Evolutionary conservation across 2,888 invertebrate species (phyloP).

Genomic region (Archips crataeganus): DNA sequence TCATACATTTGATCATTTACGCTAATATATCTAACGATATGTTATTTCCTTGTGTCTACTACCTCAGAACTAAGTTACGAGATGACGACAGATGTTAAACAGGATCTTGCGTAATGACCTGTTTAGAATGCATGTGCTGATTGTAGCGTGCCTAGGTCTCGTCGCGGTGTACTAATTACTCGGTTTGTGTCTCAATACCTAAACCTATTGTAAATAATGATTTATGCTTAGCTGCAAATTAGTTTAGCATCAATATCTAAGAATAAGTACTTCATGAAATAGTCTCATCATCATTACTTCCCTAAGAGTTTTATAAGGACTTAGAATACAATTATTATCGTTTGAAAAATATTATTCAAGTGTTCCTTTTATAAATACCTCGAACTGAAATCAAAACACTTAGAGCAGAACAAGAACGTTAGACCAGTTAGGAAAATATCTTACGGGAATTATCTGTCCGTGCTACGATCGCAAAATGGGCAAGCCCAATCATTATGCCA

Average conservation of each 20-base stretch:
- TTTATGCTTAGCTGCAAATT: not conserved
- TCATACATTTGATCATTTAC: not conserved
- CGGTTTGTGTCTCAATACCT: constrained; percentile 16
- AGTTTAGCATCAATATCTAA: not conserved
- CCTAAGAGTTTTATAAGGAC: not conserved
- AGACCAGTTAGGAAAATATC: too few relatives aligned
- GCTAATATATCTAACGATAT: not conserved
- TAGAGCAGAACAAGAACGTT: too few relatives aligned
- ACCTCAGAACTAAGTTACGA: constrained; percentile 18
- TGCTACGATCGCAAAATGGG: too few relatives aligned
- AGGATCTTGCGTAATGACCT: constrained; percentile 46
- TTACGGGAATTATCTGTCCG: too few relatives aligned
- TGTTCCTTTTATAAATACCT: too few relatives aligned
- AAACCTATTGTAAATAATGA: not conserved
- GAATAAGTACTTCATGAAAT: not conserved
- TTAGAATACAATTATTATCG: not conserved
- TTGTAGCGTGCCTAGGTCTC: constrained; percentile 61
- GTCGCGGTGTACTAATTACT: constrained; percentile 44
- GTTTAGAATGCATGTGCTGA: constrained; percentile 66
- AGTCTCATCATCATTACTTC: not conserved
- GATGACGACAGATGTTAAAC: constrained; percentile 41
- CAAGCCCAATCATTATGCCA: too few relatives aligned
- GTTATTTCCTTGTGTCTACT: not conserved
- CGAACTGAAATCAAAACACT: too few relatives aligned
- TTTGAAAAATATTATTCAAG: too few relatives aligned